Evolutionary conservation across 2,113 vertebrate genomes (phyloP), one percentile per base, ranked within the genome.

Genomic region (Pygathrix nemaeus): DNA sequence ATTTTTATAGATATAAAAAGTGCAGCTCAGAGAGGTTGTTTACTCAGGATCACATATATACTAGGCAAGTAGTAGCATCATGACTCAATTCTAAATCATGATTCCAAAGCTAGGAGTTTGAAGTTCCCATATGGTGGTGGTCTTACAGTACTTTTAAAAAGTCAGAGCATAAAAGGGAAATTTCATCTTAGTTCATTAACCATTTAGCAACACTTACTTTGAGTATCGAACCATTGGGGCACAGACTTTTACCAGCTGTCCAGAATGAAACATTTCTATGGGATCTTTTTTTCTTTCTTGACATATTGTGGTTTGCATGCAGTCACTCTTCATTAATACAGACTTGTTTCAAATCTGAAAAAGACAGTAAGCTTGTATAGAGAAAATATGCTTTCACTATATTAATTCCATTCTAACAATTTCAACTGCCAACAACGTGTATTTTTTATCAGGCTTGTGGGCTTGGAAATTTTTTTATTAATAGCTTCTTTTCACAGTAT

Each of bases 211-310:
- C 0, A 99, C 99, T 99, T 99, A 99, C 99, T 99, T 99, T 86
- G 99, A 99, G 98, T 99, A 99, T 80, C 99, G 99, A 21, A 99
- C 99, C 99, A 99, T 99, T 0, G 99, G 99, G 0, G 99, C 99
- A 93, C 99, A 99, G 64, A 99, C 98, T 98, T 99, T 99, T 57
- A 99, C 98, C 70, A 99, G 96, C 38, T 98, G 99, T 13, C 99
- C 99, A 50, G 99, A 99, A 97, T 98, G 98, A 97, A 99, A 99
- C 98, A 99, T 98, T 96, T 99, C 99, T 98, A 99, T 97, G n/a
- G 99, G 97, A 92, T 98, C 98, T 96, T 97, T 93, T 88, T 97
- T 98, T 97, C 96, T 89, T 91, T 94, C 50, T 25, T 97, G 98
- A 95, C 98, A 97, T 97, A 84, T n/a, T 96, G 92, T 78, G 10